phyloP scores from a whole-genome alignment of 2,797 vertebrate species.

The Lateolabrax maculatus region DNA sequence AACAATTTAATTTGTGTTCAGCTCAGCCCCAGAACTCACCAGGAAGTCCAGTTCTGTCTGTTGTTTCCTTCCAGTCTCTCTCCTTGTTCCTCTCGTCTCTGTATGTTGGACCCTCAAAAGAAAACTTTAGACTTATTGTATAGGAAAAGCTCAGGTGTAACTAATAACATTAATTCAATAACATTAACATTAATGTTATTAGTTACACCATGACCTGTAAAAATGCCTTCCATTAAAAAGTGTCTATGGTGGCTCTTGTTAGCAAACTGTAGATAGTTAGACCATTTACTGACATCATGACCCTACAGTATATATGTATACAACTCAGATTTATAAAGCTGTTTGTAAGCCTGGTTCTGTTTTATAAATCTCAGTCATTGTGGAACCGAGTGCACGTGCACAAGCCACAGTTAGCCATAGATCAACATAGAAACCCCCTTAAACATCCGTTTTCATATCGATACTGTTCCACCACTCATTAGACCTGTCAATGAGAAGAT shows the following conservation, averaged over 20 bases:
- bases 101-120: neutral
- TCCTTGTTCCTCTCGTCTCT: neutral
- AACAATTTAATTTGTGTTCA: no score
- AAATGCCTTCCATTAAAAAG: neutral
- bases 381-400: no score
- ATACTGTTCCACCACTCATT: no score
- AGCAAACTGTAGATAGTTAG: neutral
- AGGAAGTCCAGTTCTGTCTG: neutral
- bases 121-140: neutral
- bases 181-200: constrained; percentile 1
- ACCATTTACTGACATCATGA: neutral
- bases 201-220: constrained; percentile 1
- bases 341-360: no score
- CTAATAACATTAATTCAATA: constrained; percentile 13
- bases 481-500: no score
- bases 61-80: neutral
- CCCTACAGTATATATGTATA: no score
- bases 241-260: no score
- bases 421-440: no score
- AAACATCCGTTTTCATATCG: no score
- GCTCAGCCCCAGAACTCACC: neutral
- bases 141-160: neutral
- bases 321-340: no score
- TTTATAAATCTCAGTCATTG: no score
- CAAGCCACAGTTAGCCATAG: no score